Percentiles rank a stretch among this genome's conserved stretches.
Conservation (phyloP, 2,113 vertebrate genomes). For the Thomomys bottae region DNA sequence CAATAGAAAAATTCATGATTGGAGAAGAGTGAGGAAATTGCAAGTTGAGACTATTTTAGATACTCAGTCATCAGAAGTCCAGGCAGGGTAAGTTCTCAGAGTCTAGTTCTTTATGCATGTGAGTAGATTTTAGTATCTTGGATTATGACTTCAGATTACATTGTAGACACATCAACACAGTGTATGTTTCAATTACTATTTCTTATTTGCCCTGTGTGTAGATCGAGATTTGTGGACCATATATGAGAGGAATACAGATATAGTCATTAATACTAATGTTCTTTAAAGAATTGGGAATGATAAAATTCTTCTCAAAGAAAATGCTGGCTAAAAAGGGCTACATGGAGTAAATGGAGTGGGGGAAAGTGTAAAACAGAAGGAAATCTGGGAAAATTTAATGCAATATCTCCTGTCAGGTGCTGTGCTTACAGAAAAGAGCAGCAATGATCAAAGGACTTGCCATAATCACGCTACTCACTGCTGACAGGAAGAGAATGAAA, state of each 20-base stretch:
- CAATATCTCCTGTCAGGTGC: conserved; percentile 44
- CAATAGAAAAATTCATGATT: conserved; percentile 23
- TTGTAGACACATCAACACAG: not conserved
- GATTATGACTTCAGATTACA: not conserved
- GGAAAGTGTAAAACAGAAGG: not conserved
- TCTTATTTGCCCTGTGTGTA: not conserved
- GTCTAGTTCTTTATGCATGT: not conserved
- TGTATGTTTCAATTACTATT: not conserved
- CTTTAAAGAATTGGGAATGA: not conserved
- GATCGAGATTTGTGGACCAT: not conserved
- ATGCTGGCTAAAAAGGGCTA: conserved; percentile 3
- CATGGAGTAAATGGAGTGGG: conserved; percentile 41
- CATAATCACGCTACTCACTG: conserved; percentile 14
- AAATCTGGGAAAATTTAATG: conserved; percentile 62
- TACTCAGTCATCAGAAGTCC: not conserved
- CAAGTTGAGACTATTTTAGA: conserved; percentile 51
- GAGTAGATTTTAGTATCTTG: conserved; percentile 44
- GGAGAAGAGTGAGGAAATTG: conserved; percentile 21
- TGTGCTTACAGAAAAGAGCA: conserved; percentile 25
- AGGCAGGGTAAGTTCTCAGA: conserved; percentile 27
- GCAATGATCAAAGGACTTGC: conserved; percentile 46
- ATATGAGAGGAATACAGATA: not conserved
- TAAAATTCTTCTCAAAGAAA: conserved; percentile 3
- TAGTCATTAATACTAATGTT: not conserved
- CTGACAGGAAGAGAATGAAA: conserved; percentile 42